Base-by-base conservation (phyloP, 2,113 vertebrate genomes). In the Hippocampus barbouri region DNA sequence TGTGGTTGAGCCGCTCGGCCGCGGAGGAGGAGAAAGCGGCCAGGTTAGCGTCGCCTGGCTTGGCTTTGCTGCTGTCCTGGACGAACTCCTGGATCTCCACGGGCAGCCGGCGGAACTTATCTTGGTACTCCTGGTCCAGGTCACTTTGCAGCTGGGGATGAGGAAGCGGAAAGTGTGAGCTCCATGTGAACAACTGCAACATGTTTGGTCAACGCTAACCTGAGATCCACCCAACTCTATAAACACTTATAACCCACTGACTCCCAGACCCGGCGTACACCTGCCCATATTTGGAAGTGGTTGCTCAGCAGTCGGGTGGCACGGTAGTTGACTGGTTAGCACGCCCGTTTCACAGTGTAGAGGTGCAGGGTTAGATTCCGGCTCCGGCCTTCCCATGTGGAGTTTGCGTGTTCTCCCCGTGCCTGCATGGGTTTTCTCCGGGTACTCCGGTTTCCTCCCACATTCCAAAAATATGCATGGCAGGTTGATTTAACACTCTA, bases 11-110 rank as follows among this genome's bases (percentile, higher is more conserved):
- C 89, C 92, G 95, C 73, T 96, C 95, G 0, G 87, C 51, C 12
- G 90, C 86, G 71, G 56, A 92, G 72, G 0, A 88, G 82, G 77
- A 53, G 20, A 9, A 14, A 82, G 34, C 81, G 77, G 80, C 80
- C 78, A 91, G 84, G 66, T 83, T 4, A 83, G 94, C 94, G 67
- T 95, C 94, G 5, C 82, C 93, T 57, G 93, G 91, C 85, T 94
- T 96, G 82, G 93, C 91, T 91, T 95, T 96, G 94, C 96, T 93
- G 74, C 94, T 94, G 87, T 98, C 97, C 90, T 98, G 97, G 63
- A 99, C 96, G 3, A 99, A 98, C 86, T 98, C 97, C 89, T 97
- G 92, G 88, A 99, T 98, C 92, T 99, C 97, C 90, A 96, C 91
- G 30, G 97, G 97, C 69, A 98, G 93, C 88, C 97, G 93, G 75